Evolutionary conservation across 37 sponge, comb jelly and placozoan genomes (phyloP).

Genomic region (Haliclona indistincta): DNA sequence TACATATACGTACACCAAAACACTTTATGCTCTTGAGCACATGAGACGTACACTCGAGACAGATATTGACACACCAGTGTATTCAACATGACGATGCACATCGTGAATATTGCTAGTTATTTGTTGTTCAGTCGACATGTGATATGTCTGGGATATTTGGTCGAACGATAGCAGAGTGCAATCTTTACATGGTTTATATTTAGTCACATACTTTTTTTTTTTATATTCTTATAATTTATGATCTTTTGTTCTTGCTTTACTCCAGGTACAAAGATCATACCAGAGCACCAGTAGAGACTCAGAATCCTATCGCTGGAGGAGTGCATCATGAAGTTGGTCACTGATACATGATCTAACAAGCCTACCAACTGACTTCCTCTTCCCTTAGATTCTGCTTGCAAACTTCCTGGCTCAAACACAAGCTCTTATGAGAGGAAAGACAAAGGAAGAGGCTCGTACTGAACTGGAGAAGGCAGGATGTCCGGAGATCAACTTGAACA

Average conservation of each 20-base stretch:
- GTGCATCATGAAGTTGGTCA: constrained; percentile 92
- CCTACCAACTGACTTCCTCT: neutral
- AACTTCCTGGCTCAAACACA: constrained; percentile 98
- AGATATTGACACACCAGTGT: no score
- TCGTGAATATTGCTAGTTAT: no score
- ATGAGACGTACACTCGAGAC: no score
- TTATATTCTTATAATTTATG: no score
- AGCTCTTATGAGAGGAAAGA: constrained; percentile 96
- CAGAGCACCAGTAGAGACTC: constrained; percentile 94
- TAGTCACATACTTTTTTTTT: no score
- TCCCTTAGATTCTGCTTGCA: constrained; percentile 87
- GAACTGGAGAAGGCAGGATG: constrained; percentile 77
- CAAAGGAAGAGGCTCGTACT: constrained; percentile 79
- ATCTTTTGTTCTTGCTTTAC: neutral
- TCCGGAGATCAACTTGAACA: constrained; percentile 55
- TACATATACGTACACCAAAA: no score
- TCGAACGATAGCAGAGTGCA: no score
- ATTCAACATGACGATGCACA: no score
- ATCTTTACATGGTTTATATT: no score
- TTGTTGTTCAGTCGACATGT: no score
- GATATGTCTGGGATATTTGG: no score
- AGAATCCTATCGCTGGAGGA: constrained; percentile 84
- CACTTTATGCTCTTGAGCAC: no score
- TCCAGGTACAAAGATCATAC: constrained; percentile 92
- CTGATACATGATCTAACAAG: neutral